phyloP scores from a whole-genome alignment of 64 coral and sea anemone species.

The Hydrozoanthus tunicans region DNA sequence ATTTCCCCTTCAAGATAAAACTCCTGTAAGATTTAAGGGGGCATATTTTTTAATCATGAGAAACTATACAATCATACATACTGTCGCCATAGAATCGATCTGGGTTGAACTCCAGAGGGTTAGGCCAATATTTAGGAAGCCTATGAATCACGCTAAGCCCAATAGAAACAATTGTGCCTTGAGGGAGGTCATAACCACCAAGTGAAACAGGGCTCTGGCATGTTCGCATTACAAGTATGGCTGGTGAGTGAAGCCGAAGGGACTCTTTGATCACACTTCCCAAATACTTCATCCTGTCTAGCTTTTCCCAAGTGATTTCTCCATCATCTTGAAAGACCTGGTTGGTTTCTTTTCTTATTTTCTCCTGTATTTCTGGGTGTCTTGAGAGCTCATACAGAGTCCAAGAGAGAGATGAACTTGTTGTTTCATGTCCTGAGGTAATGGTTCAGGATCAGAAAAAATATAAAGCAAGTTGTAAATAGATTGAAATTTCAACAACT shows the following conservation, averaged over 20 bases:
- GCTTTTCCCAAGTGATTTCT: slow-evolving; percentile 45
- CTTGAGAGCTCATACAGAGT: slow-evolving; percentile 70
- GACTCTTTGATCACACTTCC: slow-evolving; percentile 72
- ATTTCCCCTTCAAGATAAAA: no score
- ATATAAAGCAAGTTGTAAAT: not conserved
- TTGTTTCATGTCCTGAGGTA: slow-evolving; percentile 66
- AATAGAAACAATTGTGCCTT: slow-evolving; percentile 29
- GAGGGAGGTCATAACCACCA: slow-evolving; percentile 65
- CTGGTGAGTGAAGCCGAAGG: slow-evolving; percentile 71
- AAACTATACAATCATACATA: slow-evolving; percentile 10
- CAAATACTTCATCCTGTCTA: slow-evolving; percentile 61
- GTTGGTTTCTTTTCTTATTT: slow-evolving; percentile 47
- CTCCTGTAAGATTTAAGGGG: no score
- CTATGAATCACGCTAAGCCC: slow-evolving; percentile 46
- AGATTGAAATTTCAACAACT: no score
- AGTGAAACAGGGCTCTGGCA: slow-evolving; percentile 26
- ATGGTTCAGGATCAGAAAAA: not conserved
- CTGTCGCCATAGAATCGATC: slow-evolving; percentile 65
- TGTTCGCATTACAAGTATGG: not conserved
- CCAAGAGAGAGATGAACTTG: slow-evolving; percentile 69
- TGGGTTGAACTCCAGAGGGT: slow-evolving; percentile 70
- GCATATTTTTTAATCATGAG: no score
- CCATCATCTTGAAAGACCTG: slow-evolving; percentile 9
- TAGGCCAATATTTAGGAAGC: slow-evolving; percentile 59
- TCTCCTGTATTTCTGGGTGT: slow-evolving; percentile 61